Percentiles rank a stretch among this genome's conserved stretches.
phyloP scores from a whole-genome alignment of 2,888 invertebrate species.

The Monopis laevigella region DNA sequence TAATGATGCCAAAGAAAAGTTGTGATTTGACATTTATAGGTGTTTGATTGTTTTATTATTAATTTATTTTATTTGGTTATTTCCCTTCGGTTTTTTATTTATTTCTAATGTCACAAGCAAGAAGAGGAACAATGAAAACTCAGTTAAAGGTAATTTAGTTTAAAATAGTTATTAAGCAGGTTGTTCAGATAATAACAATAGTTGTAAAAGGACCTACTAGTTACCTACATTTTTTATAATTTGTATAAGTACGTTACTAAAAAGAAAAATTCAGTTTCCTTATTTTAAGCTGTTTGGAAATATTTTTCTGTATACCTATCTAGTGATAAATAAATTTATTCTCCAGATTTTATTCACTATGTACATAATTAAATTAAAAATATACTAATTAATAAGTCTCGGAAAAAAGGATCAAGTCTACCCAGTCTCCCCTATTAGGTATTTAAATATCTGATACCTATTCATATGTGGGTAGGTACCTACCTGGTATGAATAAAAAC shows the following conservation, averaged over 20 bases:
- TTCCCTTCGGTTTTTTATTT: constrained; percentile 29
- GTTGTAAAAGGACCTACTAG: not conserved
- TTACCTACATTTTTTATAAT: not conserved
- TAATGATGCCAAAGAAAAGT: constrained; percentile 52
- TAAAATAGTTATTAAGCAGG: constrained; percentile 1
- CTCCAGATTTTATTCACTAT: too few relatives aligned
- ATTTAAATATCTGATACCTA: too few relatives aligned
- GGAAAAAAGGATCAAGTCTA: too few relatives aligned
- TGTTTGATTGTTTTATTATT: constrained; percentile 27
- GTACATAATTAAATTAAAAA: too few relatives aligned
- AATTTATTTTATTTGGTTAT: constrained; percentile 31
- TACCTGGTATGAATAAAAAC: too few relatives aligned
- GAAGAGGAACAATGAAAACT: constrained; percentile 59
- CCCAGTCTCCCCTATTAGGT: too few relatives aligned
- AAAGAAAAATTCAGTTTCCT: too few relatives aligned
- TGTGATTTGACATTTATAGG: constrained; percentile 44
- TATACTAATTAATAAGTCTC: too few relatives aligned
- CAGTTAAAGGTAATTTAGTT: constrained; percentile 44
- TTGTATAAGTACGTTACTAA: not conserved
- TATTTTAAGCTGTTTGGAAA: too few relatives aligned
- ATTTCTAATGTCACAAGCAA: constrained; percentile 50
- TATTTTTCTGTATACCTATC: too few relatives aligned
- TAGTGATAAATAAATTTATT: too few relatives aligned
- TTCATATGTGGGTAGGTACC: too few relatives aligned
- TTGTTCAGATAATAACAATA: not conserved